Evolutionary conservation across 2,888 invertebrate genomes (phyloP), one percentile per base, ranked within the genome.

Genomic region (Ectobius pallidus): DNA sequence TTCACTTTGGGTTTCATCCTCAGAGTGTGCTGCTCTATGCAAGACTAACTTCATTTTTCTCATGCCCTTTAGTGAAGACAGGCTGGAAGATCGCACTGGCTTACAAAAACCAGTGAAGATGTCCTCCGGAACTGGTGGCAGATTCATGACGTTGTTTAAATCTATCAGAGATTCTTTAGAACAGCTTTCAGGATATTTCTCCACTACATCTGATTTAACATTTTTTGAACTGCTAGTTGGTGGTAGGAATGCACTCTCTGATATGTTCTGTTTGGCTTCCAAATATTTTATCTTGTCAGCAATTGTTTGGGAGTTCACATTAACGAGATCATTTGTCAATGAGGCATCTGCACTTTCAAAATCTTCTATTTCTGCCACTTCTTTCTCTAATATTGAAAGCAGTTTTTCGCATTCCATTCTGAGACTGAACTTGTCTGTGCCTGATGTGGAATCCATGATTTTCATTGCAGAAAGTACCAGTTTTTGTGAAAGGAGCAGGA

Each of bases 71-170:
- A 85, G 76, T 1, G 84, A 84, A 11, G 84, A 84, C 55, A 85
- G 79, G 77, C 84, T 85, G 2, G 83, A 83, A 2, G 84, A 82
- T 69, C 82, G 79, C 2, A 79, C 81, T 11, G 84, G 84, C 77
- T 82, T 82, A n/a, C 80, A 77, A 71, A 82, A 84, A 74, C 81
- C 80, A 2, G 83, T 82, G 72, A 84, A 84, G 61, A 82, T 83
- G 75, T 85, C 84, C 79, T 85, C 85, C 0, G 85, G 85, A 0
- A 85, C 84, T 1, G 85, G 80, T 2, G 84, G 84, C 67, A 85
- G 78, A 78, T 84, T 84, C 0, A 81, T 80, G 1, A 84, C 81
- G 70, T 80, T 82, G 74, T 82, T 82, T 22, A 84, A 77, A 77
- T 84, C 84, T 27, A 84, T 83, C 20, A 84, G 77, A 3, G 84